Evolutionary conservation across 2,113 vertebrate genomes (phyloP).

Genomic region (Strix uralensis): DNA sequence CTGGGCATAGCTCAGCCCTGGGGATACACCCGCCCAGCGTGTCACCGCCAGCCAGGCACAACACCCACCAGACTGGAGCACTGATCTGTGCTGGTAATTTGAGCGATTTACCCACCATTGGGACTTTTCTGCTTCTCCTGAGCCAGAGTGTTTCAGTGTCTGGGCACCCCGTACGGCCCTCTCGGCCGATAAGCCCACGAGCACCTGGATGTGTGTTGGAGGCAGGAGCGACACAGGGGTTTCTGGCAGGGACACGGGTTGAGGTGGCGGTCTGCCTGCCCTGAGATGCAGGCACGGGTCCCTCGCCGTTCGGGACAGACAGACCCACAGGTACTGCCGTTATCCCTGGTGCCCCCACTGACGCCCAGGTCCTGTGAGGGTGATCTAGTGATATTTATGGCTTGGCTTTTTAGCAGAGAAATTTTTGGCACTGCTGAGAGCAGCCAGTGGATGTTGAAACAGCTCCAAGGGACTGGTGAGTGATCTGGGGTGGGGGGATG

Average conservation of each 20-base stretch:
- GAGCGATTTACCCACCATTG: accelerated
- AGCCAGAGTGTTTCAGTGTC: neutral
- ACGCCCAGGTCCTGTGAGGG: neutral
- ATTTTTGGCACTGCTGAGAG: neutral
- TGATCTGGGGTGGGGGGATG: neutral
- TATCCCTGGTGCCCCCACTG: neutral
- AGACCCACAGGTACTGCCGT: no score
- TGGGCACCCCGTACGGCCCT: accelerated
- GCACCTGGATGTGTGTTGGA: no score
- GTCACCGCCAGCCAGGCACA: accelerated
- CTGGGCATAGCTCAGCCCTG: neutral
- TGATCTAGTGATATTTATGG: neutral
- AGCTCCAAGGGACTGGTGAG: neutral
- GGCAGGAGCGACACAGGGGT: neutral
- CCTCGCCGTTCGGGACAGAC: neutral
- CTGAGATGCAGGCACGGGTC: accelerated
- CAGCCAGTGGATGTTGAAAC: slow-evolving; percentile 15
- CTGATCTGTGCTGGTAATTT: neutral
- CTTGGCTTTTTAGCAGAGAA: neutral
- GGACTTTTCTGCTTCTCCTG: neutral
- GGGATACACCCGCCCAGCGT: neutral
- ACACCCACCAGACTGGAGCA: no score
- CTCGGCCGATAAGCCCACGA: accelerated
- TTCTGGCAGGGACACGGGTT: neutral
- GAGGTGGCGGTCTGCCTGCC: neutral